Conservation (phyloP, 2,797 vertebrate genomes). For the Borostomias antarcticus region DNA sequence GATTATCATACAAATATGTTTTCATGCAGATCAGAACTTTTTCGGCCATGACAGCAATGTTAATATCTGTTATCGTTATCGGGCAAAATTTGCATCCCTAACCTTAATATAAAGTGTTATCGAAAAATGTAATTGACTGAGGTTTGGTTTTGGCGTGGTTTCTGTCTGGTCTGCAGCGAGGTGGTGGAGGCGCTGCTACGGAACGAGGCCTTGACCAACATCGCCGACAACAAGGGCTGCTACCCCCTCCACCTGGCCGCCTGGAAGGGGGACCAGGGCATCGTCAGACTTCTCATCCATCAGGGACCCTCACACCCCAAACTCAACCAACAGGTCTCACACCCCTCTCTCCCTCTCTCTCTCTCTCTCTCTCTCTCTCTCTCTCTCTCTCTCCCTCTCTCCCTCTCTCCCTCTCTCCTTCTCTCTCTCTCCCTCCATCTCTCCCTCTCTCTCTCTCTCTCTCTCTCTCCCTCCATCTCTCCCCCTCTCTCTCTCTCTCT, state of each 20-base stretch:
- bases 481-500: too few species aligned
- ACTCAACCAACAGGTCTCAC: slow-evolving; percentile 94
- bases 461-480: neutral
- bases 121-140: neutral
- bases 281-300: slow-evolving; percentile 93
- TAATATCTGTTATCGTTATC: too few species aligned
- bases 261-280: slow-evolving; percentile 95
- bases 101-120: too few species aligned
- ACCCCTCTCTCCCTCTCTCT: neutral
- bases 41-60: too few species aligned
- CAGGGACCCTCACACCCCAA: slow-evolving; percentile 95
- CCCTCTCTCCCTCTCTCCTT: neutral
- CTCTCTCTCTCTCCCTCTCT: neutral
- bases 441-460: neutral
- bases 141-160: neutral
- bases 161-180: slow-evolving; percentile 75
- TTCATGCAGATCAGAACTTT: too few species aligned
- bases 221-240: slow-evolving; percentile 96
- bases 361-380: neutral
- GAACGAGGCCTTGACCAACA: slow-evolving; percentile 94
- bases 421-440: neutral
- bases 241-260: slow-evolving; percentile 97
- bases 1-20: too few species aligned
- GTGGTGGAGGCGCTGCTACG: slow-evolving; percentile 93
- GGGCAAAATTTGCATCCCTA: too few species aligned